Evolutionary conservation across 2,888 invertebrate genomes (phyloP).

Genomic region (Parnassius glacialis): DNA sequence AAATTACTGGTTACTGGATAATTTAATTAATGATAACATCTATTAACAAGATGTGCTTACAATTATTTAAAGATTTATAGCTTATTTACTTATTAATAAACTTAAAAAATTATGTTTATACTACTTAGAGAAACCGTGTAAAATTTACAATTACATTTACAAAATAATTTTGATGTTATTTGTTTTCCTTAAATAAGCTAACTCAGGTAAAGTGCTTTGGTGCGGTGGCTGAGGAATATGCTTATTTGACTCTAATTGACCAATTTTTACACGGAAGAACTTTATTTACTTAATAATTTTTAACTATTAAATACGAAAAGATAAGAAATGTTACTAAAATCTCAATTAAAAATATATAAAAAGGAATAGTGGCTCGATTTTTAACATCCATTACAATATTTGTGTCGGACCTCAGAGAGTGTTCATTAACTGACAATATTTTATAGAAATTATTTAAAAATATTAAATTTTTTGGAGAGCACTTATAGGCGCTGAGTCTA

Average conservation of each 20-base stretch:
- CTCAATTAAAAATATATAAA: conserved; percentile 9
- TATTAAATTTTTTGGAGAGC: conserved; percentile 63
- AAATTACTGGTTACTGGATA: no score
- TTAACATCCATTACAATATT: neutral
- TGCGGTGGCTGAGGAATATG: neutral
- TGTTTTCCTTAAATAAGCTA: no score
- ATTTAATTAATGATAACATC: no score
- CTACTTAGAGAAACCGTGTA: no score
- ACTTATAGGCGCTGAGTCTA: conserved; percentile 72
- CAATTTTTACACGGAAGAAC: neutral
- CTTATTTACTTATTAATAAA: no score
- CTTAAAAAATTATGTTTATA: no score
- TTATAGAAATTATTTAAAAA: conserved; percentile 51
- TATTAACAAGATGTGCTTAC: no score
- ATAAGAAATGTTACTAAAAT: conserved; percentile 1
- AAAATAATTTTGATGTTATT: no score
- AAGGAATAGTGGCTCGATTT: conserved; percentile 5
- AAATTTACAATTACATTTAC: no score
- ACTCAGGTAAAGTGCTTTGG: neutral
- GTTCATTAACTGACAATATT: conserved; percentile 50
- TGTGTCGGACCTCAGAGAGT: conserved; percentile 30
- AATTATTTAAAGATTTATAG: no score
- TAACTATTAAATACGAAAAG: neutral
- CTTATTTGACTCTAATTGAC: neutral
- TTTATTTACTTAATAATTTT: neutral